Conservation (phyloP, 2,113 vertebrate species). For the Oenanthe melanoleuca region DNA sequence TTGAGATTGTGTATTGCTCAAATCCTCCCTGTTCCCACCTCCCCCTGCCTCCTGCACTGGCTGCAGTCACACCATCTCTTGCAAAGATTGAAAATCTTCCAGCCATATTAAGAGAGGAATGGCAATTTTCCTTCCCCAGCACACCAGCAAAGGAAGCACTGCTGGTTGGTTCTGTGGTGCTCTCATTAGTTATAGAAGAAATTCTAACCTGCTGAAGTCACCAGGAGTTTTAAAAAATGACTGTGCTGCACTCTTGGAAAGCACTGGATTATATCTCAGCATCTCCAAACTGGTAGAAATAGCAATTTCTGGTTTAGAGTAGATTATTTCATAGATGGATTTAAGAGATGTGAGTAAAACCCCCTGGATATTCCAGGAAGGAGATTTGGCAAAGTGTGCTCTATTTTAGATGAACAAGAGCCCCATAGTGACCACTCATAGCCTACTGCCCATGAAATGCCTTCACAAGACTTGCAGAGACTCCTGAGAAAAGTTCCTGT, state of each 20-base stretch:
- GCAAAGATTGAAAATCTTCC: neutral
- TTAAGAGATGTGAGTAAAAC: neutral
- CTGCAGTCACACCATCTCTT: neutral
- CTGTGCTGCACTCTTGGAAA: neutral
- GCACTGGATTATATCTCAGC: neutral
- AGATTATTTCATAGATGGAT: neutral
- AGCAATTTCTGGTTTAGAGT: neutral
- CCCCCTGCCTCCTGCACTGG: too few relatives aligned
- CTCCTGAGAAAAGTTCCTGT: neutral
- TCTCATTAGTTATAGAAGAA: neutral
- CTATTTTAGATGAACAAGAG: neutral
- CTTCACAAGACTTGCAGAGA: neutral
- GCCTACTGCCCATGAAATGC: neutral
- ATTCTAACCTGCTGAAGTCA: neutral
- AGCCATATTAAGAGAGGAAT: neutral
- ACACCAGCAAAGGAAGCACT: neutral
- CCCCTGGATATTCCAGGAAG: neutral
- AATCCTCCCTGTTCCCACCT: neutral
- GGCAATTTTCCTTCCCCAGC: neutral
- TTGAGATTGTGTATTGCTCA: neutral
- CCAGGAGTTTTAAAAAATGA: neutral
- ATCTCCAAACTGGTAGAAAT: neutral
- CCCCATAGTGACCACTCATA: rapidly evolving
- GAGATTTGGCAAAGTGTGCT: neutral
- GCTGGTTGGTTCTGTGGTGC: neutral